Evolutionary conservation across 2,888 invertebrate genomes (phyloP).

Genomic region (Drosophila histrio): DNA sequence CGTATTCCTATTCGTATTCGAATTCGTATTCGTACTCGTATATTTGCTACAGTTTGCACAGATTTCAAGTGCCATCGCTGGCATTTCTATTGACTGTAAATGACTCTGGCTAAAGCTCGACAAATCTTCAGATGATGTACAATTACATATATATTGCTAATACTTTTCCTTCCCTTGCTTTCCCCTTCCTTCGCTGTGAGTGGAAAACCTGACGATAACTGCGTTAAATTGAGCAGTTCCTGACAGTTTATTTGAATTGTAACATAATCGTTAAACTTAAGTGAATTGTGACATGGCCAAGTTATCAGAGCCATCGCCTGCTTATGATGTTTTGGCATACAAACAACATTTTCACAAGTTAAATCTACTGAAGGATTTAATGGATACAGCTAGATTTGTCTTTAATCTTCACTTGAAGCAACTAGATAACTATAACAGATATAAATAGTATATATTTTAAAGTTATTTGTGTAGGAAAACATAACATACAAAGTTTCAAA

Average conservation of each 20-base stretch:
- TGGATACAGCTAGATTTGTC: neutral
- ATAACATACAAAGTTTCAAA: neutral
- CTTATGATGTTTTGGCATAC: conserved; percentile 15
- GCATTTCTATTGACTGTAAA: conserved; percentile 52
- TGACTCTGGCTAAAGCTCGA: conserved; percentile 34
- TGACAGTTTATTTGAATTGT: conserved; percentile 49
- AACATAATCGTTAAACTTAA: conserved; percentile 58
- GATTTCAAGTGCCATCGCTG: conserved; percentile 35
- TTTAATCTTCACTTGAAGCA: neutral
- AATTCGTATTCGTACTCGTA: neutral
- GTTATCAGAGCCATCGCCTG: neutral
- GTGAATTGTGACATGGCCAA: conserved; percentile 23
- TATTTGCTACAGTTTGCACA: conserved; percentile 19
- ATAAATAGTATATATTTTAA: too few relatives aligned
- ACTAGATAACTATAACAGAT: neutral
- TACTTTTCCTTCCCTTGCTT: neutral
- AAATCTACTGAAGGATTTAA: conserved; percentile 13
- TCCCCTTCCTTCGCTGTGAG: neutral
- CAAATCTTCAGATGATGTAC: conserved; percentile 19
- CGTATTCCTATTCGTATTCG: neutral
- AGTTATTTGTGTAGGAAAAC: neutral
- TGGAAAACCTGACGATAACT: conserved; percentile 12
- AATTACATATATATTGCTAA: conserved; percentile 20
- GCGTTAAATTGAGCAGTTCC: conserved; percentile 39
- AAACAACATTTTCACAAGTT: conserved; percentile 12